Conservation (phyloP, 1,140 invertebrate genomes). For the Drosophila eugracilis region DNA sequence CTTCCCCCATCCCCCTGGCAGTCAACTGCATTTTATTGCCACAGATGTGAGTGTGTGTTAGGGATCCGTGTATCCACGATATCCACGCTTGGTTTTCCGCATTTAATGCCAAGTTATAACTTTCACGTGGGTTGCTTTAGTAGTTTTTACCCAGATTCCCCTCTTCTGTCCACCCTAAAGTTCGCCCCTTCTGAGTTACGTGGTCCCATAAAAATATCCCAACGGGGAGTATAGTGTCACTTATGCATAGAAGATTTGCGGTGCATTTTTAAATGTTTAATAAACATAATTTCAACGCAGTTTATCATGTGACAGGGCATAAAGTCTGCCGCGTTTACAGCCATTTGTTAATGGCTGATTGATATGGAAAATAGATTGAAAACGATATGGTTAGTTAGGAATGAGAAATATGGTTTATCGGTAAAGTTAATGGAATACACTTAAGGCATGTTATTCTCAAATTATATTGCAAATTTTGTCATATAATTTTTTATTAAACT, state of each 20-base stretch:
- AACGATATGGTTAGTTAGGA: not conserved
- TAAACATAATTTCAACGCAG: constrained; percentile 50
- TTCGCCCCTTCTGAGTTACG: constrained; percentile 20
- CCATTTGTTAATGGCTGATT: constrained; percentile 19
- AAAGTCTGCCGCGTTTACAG: constrained; percentile 14
- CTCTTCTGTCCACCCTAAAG: not conserved
- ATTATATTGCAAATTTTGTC: too few relatives aligned
- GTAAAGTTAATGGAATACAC: not conserved
- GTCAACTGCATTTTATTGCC: constrained; percentile 77
- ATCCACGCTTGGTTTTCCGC: constrained; percentile 67
- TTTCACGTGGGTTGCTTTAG: constrained; percentile 74
- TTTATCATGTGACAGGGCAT: constrained; percentile 43
- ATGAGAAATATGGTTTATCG: not conserved
- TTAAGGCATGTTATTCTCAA: too few relatives aligned
- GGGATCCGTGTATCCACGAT: constrained; percentile 54
- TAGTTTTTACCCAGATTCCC: constrained; percentile 38
- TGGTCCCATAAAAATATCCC: constrained; percentile 39
- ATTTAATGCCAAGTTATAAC: constrained; percentile 75
- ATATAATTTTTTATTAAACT: not conserved
- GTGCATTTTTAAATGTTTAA: constrained; percentile 53
- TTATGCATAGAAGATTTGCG: constrained; percentile 52
- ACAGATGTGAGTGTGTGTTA: constrained; percentile 27
- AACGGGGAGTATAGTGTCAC: constrained; percentile 27
- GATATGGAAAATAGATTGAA: constrained; percentile 19
- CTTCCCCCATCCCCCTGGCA: constrained; percentile 7